Evolutionary conservation across 2,888 invertebrate species (phyloP), one percentile per base, ranked within the genome.

Genomic region (Limnephilus lunatus): DNA sequence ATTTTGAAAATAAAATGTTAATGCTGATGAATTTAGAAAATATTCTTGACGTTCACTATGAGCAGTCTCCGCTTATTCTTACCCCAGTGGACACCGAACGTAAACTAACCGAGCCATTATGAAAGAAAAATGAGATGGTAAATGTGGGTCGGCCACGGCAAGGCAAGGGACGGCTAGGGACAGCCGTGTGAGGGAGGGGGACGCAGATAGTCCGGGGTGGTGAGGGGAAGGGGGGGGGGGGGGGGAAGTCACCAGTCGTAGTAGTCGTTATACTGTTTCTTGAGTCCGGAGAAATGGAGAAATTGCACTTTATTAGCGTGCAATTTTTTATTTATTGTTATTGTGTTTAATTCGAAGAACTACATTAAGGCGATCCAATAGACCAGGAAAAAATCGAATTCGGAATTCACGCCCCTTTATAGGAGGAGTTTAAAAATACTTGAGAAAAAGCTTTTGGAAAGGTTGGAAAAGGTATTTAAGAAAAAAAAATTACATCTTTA

Each of bases 221-320:
- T 32, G 81, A 32, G 44, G 92, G 89, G 35, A n/a, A n/a, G 94
- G 94, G 92, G 94, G 95, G 83, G 94, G 94, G 94, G 83, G 94
- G 94, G 94, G 92, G 94, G 95, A 81, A 85, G 92, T 88, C 85
- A 68, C 86, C 91, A 92, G 92, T 92, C 92, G 92, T 92, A 92
- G 92, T 93, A 92, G 92, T 93, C 93, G 93, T 93, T 92, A 93
- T 93, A 92, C 92, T 92, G 93, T 93, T 92, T 92, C 92, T 92
- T 92, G 93, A 88, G 92, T 92, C 92, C 91, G 91, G 90, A 87
- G 92, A 92, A 92, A 93, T 90, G 92, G 92, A 92, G 92, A 92
- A 93, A 93, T 85, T 48, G 92, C 31, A 85, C 92, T 93, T 93
- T 93, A 88, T 92, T 93, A 89, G 53, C 82, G 93, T 90, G 81